Evolutionary conservation across 2,113 vertebrate genomes (phyloP).

Genomic region (Actenoides lindsayi): DNA sequence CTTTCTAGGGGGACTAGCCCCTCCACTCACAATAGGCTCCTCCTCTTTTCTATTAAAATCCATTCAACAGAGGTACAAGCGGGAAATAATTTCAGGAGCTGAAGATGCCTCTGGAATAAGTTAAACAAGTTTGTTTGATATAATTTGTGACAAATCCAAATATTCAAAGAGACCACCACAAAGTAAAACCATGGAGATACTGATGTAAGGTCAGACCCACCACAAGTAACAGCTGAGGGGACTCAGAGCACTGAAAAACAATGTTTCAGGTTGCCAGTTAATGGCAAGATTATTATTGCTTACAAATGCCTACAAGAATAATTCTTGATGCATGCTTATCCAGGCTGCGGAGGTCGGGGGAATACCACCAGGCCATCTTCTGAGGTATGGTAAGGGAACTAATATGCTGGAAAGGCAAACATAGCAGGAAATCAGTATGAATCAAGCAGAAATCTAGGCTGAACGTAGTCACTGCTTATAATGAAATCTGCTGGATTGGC

Average conservation of each 20-base stretch:
- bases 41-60: not conserved
- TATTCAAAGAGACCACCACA: not conserved
- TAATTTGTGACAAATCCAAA: not conserved
- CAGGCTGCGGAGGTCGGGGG: not conserved
- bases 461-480: not conserved
- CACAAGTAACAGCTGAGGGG: not conserved
- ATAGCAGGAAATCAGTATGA: not conserved
- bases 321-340: not conserved
- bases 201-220: not conserved
- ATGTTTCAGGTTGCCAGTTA: not conserved
- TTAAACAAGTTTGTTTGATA: not conserved
- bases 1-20: not conserved
- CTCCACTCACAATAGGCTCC: not conserved
- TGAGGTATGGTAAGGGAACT: not conserved
- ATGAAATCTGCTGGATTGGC: not conserved
- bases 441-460: not conserved
- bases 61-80: not conserved
- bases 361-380: not conserved
- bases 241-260: not conserved
- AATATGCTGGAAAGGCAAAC: not conserved
- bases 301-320: not conserved
- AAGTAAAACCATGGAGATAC: not conserved
- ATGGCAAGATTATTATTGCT: not conserved
- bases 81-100: not conserved
- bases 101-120: not conserved